phyloP scores from a whole-genome alignment of 2,113 vertebrate species.

The Colossoma macropomum region DNA sequence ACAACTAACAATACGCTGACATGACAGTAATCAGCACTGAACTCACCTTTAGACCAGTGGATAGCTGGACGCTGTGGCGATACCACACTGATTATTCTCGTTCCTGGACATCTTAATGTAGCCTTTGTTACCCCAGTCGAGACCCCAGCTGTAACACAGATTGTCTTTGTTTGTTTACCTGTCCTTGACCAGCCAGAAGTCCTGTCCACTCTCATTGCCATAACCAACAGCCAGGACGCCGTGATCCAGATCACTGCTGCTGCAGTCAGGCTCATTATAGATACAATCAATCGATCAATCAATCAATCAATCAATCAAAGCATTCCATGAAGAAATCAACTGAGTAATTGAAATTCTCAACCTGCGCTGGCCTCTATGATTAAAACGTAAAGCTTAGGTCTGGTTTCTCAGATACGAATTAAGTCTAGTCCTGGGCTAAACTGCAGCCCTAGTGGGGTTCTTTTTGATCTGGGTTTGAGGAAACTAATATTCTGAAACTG shows the following conservation, averaged over 20 bases:
- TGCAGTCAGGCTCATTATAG: slow-evolving; percentile 75
- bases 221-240: slow-evolving; percentile 79
- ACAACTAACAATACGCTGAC: too few species aligned
- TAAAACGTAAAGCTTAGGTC: too few species aligned
- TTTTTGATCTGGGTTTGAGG: too few species aligned
- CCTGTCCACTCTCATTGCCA: slow-evolving; percentile 53
- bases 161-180: slow-evolving; percentile 64
- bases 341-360: too few species aligned
- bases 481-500: too few species aligned
- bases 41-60: slow-evolving; percentile 74
- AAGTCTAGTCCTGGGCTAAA: too few species aligned
- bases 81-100: slow-evolving; percentile 81
- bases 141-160: slow-evolving; percentile 73
- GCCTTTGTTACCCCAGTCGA: slow-evolving; percentile 72
- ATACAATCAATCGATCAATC: slow-evolving; percentile 48
- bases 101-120: slow-evolving; percentile 82
- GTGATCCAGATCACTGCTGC: slow-evolving; percentile 72
- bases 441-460: too few species aligned
- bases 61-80: slow-evolving; percentile 76
- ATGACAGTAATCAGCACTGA: neutral
- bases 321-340: too few species aligned
- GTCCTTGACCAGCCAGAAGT: slow-evolving; percentile 83
- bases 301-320: neutral
- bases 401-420: too few species aligned
- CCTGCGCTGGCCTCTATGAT: too few species aligned